These are phyloP conservation scores for Dendropsophus ebraccatus DNA, from an alignment of 2,113 vertebrate genomes.

Conservation along the genomic window DNA sequence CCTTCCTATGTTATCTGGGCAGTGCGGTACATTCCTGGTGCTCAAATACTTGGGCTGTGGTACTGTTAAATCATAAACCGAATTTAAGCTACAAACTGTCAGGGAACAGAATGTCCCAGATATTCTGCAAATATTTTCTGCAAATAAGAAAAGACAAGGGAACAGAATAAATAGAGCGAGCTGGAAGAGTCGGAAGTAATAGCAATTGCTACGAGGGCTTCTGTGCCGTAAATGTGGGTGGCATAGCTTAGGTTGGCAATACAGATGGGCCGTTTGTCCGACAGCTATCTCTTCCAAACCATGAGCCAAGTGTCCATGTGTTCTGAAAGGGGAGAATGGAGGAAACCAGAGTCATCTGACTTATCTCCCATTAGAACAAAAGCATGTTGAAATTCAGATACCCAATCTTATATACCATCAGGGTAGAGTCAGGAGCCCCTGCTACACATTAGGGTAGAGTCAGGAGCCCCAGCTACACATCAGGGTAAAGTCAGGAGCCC, in stretches of 20 bases:
- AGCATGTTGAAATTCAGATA: too few species aligned
- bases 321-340: too few species aligned
- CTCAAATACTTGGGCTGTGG: conserved; percentile 41
- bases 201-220: background rate
- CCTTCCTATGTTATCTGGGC: conserved; percentile 31
- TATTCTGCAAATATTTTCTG: conserved; percentile 22
- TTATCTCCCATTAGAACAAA: too few species aligned
- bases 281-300: too few species aligned
- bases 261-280: background rate
- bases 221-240: background rate
- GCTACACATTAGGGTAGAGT: too few species aligned
- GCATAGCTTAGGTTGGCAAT: background rate
- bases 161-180: background rate
- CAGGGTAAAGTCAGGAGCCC: too few species aligned
- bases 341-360: too few species aligned
- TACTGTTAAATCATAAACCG: conserved; percentile 28
- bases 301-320: too few species aligned
- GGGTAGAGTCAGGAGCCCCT: too few species aligned
- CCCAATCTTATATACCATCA: too few species aligned
- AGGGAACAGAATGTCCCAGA: conserved; percentile 38
- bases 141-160: conserved; percentile 22
- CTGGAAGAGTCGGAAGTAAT: background rate
- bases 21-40: conserved; percentile 26
- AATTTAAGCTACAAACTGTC: background rate
- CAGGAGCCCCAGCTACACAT: too few species aligned